A percentile compares a stretch with the other conserved stretches of the same genome.
Conservation (phyloP, 2,113 vertebrate species). For the Hypanus sabinus region DNA sequence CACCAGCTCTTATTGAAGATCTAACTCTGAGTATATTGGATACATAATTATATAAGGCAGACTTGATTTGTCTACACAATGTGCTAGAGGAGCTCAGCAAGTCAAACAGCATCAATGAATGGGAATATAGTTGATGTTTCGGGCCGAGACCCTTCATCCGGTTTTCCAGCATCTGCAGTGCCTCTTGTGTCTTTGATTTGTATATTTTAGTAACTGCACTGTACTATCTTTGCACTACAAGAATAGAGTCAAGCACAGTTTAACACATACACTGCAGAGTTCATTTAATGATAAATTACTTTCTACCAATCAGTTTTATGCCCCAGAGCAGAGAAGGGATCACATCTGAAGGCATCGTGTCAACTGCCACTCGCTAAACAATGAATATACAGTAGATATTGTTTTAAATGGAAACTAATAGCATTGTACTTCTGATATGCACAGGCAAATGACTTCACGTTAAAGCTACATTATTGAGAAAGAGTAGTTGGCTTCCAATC, state of each 20-base stretch:
- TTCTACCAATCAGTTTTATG: not conserved
- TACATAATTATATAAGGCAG: not conserved
- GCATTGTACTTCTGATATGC: not conserved
- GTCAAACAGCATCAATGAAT: too few species aligned
- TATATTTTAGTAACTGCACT: not conserved
- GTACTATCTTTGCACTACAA: not conserved
- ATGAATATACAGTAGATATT: not conserved
- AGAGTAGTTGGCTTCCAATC: not conserved
- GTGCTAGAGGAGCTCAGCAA: too few species aligned
- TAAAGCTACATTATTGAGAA: not conserved
- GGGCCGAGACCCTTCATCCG: too few species aligned
- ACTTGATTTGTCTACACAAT: not conserved
- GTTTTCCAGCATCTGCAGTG: too few species aligned
- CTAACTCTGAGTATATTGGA: not conserved
- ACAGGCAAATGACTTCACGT: not conserved
- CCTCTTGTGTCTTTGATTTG: not conserved
- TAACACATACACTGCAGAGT: not conserved
- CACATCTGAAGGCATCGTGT: not conserved
- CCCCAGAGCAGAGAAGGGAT: not conserved
- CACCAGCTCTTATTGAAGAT: too few species aligned
- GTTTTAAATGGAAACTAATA: not conserved
- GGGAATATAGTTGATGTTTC: too few species aligned
- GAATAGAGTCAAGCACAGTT: not conserved
- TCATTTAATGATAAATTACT: not conserved
- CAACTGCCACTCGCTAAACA: not conserved